These are phyloP conservation scores for Polypterus senegalus DNA, from an alignment of 2,113 vertebrate genomes.

Conservation along the genomic window DNA sequence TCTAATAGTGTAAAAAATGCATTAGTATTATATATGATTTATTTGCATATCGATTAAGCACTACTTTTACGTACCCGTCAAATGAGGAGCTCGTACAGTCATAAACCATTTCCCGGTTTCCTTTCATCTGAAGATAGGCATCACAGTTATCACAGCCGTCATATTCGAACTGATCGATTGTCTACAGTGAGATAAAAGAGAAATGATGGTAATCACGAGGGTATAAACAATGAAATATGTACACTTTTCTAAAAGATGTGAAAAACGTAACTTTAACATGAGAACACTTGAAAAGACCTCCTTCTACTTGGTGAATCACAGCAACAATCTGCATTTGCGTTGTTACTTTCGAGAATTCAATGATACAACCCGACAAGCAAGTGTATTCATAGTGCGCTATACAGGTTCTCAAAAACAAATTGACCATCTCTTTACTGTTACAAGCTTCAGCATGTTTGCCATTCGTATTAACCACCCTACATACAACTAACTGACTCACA, in stretches of 20 bases:
- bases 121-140: conserved; percentile 92
- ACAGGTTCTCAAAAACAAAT: background rate
- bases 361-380: no score
- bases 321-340: no score
- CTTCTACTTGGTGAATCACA: no score
- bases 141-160: conserved; percentile 97
- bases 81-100: conserved; percentile 97
- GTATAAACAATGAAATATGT: no score
- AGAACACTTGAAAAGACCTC: no score
- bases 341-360: no score
- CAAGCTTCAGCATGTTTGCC: background rate
- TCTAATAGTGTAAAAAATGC: no score
- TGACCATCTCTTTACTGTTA: conserved; percentile 3
- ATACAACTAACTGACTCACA: background rate
- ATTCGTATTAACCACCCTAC: background rate
- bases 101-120: conserved; percentile 97
- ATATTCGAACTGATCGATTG: conserved; percentile 95
- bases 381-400: no score
- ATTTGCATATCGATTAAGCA: background rate
- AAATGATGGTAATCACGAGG: no score
- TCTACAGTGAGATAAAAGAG: conserved; percentile 42
- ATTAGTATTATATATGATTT: no score
- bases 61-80: conserved; percentile 63
- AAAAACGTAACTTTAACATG: no score
- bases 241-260: no score